Evolutionary conservation across 2,113 vertebrate species (phyloP), one percentile per base, ranked within the genome.

Genomic region (Uria aalge): DNA sequence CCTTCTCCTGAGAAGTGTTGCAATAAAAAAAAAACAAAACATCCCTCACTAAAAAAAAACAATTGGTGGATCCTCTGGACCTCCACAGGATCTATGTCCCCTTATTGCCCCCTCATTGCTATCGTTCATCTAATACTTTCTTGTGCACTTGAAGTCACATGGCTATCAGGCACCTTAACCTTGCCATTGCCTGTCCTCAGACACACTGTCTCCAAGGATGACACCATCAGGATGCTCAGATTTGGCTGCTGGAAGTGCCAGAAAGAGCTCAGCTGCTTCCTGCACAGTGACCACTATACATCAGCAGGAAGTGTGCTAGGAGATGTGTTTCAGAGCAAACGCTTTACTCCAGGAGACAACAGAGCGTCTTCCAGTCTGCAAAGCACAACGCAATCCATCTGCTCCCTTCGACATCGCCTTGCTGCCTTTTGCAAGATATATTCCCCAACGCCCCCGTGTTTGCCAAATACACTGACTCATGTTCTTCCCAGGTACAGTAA

Each of bases 401-500:
- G 79, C 50, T 93, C 11, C 41, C 55, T 81, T 6, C 75, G 85
- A 93, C 88, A 68, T 59, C 14, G 0, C 74, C 34, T 56, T 19
- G 57, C 53, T 85, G 81, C 62, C 55, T 86, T 67, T 62, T 68
- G 88, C 56, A 81, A 84, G 75, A n/a, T 3, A 1, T 45, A 27
- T 47, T 74, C 47, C 82, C 88, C 30, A 0, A 10, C 1, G 4
- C 38, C 66, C 34, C 89, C 27, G 47, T 8, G 1, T 52, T 89
- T 89, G 84, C 93, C 96, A 88, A 52, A 57, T 5, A 66, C 41
- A 7, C 88, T 4, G 88, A 95, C 72, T 96, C 92, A 86, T 84
- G 72, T 52, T 86, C 88, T 94, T 94, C 88, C 92, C 96, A 92
- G 85, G 94, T 96, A 94, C 34, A 52, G 76, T 56, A 78, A 68